Base-by-base conservation (phyloP, 2,797 vertebrate species). In the Ciconia nigra region DNA sequence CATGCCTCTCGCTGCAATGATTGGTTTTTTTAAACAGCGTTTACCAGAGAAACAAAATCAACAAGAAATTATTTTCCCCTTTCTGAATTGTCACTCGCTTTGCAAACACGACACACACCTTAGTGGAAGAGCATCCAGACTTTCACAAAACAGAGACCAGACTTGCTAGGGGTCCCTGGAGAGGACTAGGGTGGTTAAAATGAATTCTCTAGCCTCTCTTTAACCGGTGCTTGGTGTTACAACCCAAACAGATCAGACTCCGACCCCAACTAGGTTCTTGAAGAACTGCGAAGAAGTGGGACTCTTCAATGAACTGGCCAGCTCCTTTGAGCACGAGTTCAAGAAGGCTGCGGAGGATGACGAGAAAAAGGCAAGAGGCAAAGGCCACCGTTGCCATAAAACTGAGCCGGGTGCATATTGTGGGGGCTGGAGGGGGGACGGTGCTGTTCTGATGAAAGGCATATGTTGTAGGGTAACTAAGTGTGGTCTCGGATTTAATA, bases 261-360 rank as follows among this genome's bases (percentile, higher is more conserved):
- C 99, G 18, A 99, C 99, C 58, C 99, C 99, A 4, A 99, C 99
- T 15, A 99, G 99, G 63, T 99, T 99, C 97, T 96, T 99, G 96
- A 99, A 99, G 98, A 99, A 99, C 98, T 99, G 99, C 84, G 99
- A 99, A 96, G 99, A 99, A 94, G 99, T 99, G 79, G 99, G 99
- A 17, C 98, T 99, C 20, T 99, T 99, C 98, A 99, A 99, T 92
- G 99, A 99, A 94, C 98, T 99, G 83, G 99, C 99, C 84, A 99
- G 97, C 89, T 99, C 99, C 95, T 99, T 99, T 78, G 99, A 99
- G 97, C 99, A 99, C 78, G 99, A 99, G 95, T 99, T 99, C 98
- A 98, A 98, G 97, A 99, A 99, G 97, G 98, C 98, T 16, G 90
- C 99, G 0, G 99, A 99, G 69, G 99, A 99, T 5, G 99, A 99